A percentile compares a stretch with the other conserved stretches of the same genome.
Evolutionary conservation across 2,797 vertebrate genomes (phyloP).

Genomic region (Notolabrus celidotus): DNA sequence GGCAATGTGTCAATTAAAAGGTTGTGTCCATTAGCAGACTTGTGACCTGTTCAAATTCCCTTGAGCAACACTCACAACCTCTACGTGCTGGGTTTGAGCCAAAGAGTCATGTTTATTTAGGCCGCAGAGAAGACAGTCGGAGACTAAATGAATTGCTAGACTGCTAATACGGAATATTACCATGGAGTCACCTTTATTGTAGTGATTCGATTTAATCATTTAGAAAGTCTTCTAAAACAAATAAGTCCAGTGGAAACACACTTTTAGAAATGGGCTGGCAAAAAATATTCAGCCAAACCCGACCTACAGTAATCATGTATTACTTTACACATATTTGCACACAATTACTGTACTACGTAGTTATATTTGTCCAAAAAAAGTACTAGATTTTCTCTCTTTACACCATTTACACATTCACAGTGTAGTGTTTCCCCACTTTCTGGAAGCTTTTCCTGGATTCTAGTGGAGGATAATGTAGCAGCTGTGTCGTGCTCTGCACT

Average conservation of each 20-base stretch:
- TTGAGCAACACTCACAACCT: slow-evolving; percentile 37
- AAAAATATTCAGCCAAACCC: too few species aligned
- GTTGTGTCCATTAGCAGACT: slow-evolving; percentile 64
- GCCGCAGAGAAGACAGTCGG: not conserved
- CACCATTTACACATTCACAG: too few species aligned
- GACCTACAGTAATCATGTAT: too few species aligned
- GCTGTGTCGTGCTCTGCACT: slow-evolving; percentile 1
- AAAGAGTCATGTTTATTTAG: slow-evolving; percentile 49
- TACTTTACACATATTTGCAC: too few species aligned
- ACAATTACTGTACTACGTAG: too few species aligned
- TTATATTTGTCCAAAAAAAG: too few species aligned
- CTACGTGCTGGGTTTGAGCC: slow-evolving; percentile 43
- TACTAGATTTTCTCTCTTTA: not conserved
- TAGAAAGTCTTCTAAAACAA: slow-evolving; percentile 10
- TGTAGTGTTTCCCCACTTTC: not conserved
- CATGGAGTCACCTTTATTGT: slow-evolving; percentile 10
- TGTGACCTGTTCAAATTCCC: slow-evolving; percentile 63
- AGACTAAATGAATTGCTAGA: slow-evolving; percentile 34
- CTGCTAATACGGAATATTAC: slow-evolving; percentile 18
- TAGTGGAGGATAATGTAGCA: slow-evolving; percentile 4
- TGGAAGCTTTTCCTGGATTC: not conserved
- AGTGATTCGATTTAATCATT: slow-evolving; percentile 31
- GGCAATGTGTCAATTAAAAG: slow-evolving; percentile 66
- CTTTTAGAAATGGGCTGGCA: too few species aligned
- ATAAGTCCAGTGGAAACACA: too few species aligned